Evolutionary conservation across 2,113 vertebrate genomes (phyloP), one percentile per base, ranked within the genome.

Genomic region (Paedocypris sp.): DNA sequence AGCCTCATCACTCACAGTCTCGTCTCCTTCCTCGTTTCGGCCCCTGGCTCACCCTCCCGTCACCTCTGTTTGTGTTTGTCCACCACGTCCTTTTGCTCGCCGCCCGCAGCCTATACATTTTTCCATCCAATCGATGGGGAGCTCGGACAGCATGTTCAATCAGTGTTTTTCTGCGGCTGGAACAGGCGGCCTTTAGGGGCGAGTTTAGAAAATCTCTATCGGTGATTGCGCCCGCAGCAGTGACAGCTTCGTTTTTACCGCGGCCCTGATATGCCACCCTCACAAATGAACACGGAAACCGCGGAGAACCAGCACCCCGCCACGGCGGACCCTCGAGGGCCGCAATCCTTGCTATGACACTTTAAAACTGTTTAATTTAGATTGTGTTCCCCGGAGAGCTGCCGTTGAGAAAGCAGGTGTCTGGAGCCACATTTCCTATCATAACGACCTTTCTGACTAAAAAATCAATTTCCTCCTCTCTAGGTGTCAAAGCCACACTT

Each of bases 341-440:
- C 56, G 15, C 32, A 64, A 53, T 66, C 51, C 73, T 73, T 6
- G 76, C 68, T 74, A 69, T 73, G 81, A 82, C 82, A 79, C 51
- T 66, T 80, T 73, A 64, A 82, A 68, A 80, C 80, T 72, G 78
- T 84, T 83, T 85, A 80, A 84, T 83, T 85, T 78, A 73, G 51
- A 66, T 33, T 36, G 11, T 9, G 4, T 58, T 58, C 61, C 38
- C 69, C 72, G 72, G 59, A 77, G 58, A 18, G 18, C 18, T 39
- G 32, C 50, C 50, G 48, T 38, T 41, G 20, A 47, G 48, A 79
- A 74, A 82, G 78, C 81, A 82, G 80, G 80, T 78, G 81, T 75
- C 76, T 73, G 79, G 80, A 83, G 75, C 82, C 80, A 81, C 78
- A 71, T 73, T 71, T 83, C 77, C 77, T 83, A 82, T 84, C 82